phyloP scores from a whole-genome alignment of 2,888 invertebrate species.

The Adelognathus sp. region DNA sequence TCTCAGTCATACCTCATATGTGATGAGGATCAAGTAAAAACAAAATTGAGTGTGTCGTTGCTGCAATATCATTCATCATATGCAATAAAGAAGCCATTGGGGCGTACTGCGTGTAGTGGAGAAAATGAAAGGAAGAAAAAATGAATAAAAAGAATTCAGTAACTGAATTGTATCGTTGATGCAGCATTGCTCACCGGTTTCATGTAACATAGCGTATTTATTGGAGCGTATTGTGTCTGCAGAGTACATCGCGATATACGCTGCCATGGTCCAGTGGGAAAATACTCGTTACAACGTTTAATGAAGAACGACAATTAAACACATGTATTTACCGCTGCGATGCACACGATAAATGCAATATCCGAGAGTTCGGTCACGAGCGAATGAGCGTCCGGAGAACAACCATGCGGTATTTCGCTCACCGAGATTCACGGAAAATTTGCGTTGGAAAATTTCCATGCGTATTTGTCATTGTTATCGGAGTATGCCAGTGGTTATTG shows the following conservation, averaged over 20 bases:
- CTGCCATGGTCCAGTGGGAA: background rate
- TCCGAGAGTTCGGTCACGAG: background rate
- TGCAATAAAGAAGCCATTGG: no score
- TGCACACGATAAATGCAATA: constrained; percentile 32
- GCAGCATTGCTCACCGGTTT: background rate
- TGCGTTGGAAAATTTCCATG: background rate
- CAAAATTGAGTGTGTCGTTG: no score
- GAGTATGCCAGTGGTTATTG: background rate
- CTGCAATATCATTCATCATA: no score
- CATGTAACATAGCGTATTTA: background rate
- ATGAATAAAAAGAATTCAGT: background rate
- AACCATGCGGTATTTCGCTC: background rate
- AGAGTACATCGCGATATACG: background rate
- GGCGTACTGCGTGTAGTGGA: background rate
- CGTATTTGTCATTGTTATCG: background rate
- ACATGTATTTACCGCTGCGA: constrained; percentile 26
- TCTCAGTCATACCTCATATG: no score
- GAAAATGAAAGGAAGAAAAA: background rate
- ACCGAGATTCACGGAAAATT: background rate
- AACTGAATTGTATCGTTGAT: background rate
- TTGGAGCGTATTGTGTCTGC: background rate
- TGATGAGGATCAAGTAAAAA: no score
- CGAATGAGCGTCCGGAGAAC: background rate
- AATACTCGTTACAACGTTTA: constrained; percentile 19
- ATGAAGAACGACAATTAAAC: constrained; percentile 42